These are phyloP conservation scores for Genyomyrus donnyi DNA, from an alignment of 2,113 vertebrate species.

Conservation along the genomic window DNA sequence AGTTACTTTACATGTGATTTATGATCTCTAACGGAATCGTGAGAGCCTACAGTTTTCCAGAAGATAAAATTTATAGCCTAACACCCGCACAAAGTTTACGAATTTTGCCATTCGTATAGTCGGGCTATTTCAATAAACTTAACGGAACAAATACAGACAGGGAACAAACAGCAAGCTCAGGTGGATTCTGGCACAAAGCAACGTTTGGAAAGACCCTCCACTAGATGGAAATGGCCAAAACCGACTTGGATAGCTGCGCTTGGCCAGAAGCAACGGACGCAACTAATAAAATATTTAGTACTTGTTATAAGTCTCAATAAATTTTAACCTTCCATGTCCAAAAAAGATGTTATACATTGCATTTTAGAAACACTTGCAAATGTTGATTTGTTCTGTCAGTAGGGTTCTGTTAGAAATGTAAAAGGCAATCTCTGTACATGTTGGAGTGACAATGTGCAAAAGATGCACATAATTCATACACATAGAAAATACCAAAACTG, in stretches of 20 bases:
- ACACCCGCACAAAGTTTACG: neutral
- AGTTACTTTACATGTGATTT: neutral
- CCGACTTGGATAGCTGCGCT: neutral
- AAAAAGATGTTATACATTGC: neutral
- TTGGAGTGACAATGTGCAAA: neutral
- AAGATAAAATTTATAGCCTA: neutral
- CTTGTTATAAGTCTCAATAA: neutral
- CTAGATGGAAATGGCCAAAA: neutral
- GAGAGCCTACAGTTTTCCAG: neutral
- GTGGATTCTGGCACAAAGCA: neutral
- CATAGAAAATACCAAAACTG: neutral
- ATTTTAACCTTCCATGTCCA: neutral
- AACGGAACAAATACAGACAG: neutral
- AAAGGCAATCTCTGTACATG: neutral
- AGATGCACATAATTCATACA: neutral
- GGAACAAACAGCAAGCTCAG: neutral
- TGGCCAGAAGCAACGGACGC: neutral
- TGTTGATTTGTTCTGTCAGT: neutral
- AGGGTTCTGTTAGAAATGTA: neutral
- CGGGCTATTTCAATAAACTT: neutral
- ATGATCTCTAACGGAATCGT: neutral
- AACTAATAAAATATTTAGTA: neutral
- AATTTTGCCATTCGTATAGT: neutral
- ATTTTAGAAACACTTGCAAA: neutral
- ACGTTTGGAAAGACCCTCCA: neutral